phyloP scores from a whole-genome alignment of 2,113 vertebrate species.

The Brachypteracias leptosomus region DNA sequence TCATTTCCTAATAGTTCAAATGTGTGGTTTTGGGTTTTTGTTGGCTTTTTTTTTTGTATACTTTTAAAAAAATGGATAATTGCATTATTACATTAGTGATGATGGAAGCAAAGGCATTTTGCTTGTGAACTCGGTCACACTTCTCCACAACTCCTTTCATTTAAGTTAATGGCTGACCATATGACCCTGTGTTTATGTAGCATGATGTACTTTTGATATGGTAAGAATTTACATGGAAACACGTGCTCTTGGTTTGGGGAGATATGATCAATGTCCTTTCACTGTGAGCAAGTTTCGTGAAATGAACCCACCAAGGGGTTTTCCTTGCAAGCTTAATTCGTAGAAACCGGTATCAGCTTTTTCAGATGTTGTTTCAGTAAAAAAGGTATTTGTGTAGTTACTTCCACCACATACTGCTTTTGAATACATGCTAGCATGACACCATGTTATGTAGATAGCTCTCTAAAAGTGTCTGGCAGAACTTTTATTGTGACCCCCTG shows the following conservation, averaged over 20 bases:
- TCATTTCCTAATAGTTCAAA: constrained; percentile 29
- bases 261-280: background rate
- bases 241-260: background rate
- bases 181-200: background rate
- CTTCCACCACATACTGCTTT: background rate
- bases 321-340: background rate
- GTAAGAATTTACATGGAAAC: background rate
- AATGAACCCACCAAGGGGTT: background rate
- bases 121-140: background rate
- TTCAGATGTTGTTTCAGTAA: background rate
- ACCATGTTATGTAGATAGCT: background rate
- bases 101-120: background rate
- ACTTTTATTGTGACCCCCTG: background rate
- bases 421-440: background rate
- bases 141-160: background rate
- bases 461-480: background rate
- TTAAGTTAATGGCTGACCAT: background rate
- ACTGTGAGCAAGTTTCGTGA: background rate
- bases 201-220: background rate
- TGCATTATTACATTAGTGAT: background rate
- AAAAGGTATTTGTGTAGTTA: background rate
- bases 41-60: background rate
- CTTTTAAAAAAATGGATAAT: background rate
- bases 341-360: background rate
- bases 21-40: background rate